Evolutionary conservation across 2,888 invertebrate species (phyloP), one percentile per base, ranked within the genome.

Genomic region (Griposia aprilina): DNA sequence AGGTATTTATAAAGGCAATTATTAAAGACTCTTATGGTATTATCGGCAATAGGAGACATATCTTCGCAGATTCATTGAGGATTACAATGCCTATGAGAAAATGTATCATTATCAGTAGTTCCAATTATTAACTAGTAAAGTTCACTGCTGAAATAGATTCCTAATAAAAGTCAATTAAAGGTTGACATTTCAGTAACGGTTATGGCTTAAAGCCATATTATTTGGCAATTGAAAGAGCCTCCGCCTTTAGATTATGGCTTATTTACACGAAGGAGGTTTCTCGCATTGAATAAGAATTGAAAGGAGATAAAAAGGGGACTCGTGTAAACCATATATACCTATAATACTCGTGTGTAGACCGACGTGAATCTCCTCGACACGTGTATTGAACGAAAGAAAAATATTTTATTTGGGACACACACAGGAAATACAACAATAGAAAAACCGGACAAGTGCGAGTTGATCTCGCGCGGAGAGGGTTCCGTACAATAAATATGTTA

Each of bases 141-240:
- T 52, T 82, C 79, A 79, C 6, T 15, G 4, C 26, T 82, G 52
- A 79, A 82, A 60, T 82, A 82, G 17, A 82, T 60, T 15, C 36
- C 13, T 36, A 77, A 82, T 79, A 23, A 82, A 82, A 77, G 59
- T 52, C 52, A 79, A 82, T 79, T 82, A 66, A 17, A 45, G 11
- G 3, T 15, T 80, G 66, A 77, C 66, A 82, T 82, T 82, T 80
- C 4, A 66, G 45, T 60, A 55, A 66, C n/a, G 1, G 5, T 55
- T 66, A 59, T 76, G 7, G 65, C 20, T 11, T 55, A 1, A 15
- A 59, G 15, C 2, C 13, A 26, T 36, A 26, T 66, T 66, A 36
- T 52, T 59, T 52, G 13, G 23, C 55, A 62, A 1, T 81, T 63
- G 15, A 48, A 36, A 23, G 30, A 80, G 26, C 0, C 17, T 13